Conservation (phyloP, 2,113 vertebrate genomes). For the Podiceps cristatus region DNA sequence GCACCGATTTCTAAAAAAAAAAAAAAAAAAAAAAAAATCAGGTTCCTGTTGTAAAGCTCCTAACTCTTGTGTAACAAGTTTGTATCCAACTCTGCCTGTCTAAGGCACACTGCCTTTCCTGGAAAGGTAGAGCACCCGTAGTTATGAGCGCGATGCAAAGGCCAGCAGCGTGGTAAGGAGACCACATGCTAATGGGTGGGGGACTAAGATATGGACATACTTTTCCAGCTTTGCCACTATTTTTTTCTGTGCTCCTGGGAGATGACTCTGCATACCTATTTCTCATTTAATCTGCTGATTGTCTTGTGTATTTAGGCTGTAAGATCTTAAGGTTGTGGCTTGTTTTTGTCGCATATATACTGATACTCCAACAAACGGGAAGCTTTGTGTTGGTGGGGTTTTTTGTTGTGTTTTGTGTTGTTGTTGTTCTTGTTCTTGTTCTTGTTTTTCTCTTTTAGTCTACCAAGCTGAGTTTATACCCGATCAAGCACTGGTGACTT, state of each 20-base stretch:
- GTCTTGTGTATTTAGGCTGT: not conserved
- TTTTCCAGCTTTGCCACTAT: not conserved
- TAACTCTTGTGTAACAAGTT: not conserved
- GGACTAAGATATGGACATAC: not conserved
- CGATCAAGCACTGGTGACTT: not conserved
- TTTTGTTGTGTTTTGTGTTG: no score
- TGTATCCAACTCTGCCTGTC: accelerated
- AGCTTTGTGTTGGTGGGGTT: no score
- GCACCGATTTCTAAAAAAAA: not conserved
- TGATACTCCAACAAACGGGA: accelerated
- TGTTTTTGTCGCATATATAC: not conserved
- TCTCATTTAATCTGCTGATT: not conserved
- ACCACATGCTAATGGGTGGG: accelerated
- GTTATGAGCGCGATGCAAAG: accelerated
- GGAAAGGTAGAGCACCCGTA: not conserved
- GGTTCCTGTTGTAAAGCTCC: not conserved
- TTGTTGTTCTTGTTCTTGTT: no score
- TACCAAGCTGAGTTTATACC: not conserved
- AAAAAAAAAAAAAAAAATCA: not conserved
- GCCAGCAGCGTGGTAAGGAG: not conserved
- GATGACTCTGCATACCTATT: not conserved
- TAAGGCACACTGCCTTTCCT: not conserved
- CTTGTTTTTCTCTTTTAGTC: no score
- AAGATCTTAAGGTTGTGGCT: not conserved
- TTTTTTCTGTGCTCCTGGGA: not conserved